Base-by-base conservation (phyloP, 2,888 invertebrate genomes). In the Drosophila pullipes region DNA sequence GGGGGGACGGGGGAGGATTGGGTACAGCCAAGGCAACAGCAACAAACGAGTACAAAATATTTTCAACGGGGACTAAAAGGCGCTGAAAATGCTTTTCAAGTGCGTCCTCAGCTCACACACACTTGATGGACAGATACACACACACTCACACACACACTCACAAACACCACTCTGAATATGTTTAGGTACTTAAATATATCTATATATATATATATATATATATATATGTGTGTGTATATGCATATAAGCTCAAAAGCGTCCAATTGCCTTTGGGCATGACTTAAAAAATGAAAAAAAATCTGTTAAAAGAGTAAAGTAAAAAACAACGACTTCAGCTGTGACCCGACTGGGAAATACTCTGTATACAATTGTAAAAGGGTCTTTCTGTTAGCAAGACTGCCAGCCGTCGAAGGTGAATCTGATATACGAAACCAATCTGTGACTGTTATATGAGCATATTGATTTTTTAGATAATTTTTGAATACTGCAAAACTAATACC, bases 21-120 rank as follows among this genome's bases (percentile, higher is more conserved):
- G 39, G 13, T 6, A 50, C 18, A 50, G 35, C 41, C 47, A 25
- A 25, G 25, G 25, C 25, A 25, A 25, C 25, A 25, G 25, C 25
- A 28, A 35, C 3, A 22, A 47, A 16, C 47, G 39, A 59, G 2
- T 25, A 25, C 18, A 37, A 59, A 76, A 71, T 44, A 73, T 67
- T 69, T 63, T 61, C 35, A 16, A 53, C 47, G 28, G 2, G 16
- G 47, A 25, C 44, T 37, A 50, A 76, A 78, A 78, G 55, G 64
- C 54, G 65, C 31, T 49, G 61, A 52, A 78, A 74, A 74, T 64
- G 66, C 57, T 69, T 62, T 70, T 69, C 72, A 77, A 77, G 72
- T 68, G 68, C 69, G 62, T 65, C 59, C 68, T 65, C 18, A 64
- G 60, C 65, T 44, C n/a, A 49, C 69, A 78, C 55, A 73, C 67